Evolutionary conservation across 1,140 invertebrate species (phyloP).

Genomic region (Achroia grisella): DNA sequence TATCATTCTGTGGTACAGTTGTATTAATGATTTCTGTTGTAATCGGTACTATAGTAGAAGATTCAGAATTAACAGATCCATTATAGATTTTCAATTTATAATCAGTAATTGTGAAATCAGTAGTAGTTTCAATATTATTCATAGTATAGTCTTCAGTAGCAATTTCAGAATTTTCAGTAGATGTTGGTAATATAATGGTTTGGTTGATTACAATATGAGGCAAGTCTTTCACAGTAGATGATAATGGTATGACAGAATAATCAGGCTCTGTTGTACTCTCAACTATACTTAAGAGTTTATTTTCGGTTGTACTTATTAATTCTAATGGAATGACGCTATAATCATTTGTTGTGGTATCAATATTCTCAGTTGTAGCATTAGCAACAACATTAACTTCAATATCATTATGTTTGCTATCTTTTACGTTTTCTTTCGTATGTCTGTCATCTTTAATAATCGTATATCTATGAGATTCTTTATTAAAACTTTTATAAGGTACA

Average conservation of each 20-base stretch:
- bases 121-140: conserved; percentile 20
- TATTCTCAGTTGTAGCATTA: conserved; percentile 4
- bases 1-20: conserved; percentile 4
- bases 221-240: conserved; percentile 36
- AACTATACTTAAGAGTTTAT: conserved; percentile 27
- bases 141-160: conserved; percentile 18
- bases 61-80: too few species aligned
- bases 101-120: background rate
- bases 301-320: conserved; percentile 51
- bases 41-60: conserved; percentile 5
- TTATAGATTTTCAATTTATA: too few species aligned
- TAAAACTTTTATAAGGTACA: conserved; percentile 28
- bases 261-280: conserved; percentile 51
- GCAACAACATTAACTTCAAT: background rate
- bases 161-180: conserved; percentile 39
- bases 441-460: conserved; percentile 36
- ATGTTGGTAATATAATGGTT: conserved; percentile 42
- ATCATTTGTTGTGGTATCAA: conserved; percentile 30
- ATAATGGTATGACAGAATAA: conserved; percentile 56
- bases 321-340: conserved; percentile 58
- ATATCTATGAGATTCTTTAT: conserved; percentile 54
- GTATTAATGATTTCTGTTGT: conserved; percentile 9
- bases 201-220: conserved; percentile 35
- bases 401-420: conserved; percentile 12
- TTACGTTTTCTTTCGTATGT: background rate